Conservation (phyloP, 2,888 invertebrate genomes). For the Balanococcus diminutus region DNA sequence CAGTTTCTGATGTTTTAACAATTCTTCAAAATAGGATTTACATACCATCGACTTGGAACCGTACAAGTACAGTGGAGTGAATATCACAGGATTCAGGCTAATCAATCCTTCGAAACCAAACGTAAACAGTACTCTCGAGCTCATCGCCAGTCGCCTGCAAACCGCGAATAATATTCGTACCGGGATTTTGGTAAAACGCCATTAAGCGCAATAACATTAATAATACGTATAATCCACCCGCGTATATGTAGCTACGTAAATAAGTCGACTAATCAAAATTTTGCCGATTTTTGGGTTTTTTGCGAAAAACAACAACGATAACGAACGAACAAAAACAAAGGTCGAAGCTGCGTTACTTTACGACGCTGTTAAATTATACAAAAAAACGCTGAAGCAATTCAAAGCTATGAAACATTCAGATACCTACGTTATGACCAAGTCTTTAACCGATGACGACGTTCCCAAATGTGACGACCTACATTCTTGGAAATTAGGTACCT, state of each 20-base stretch:
- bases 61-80: slow-evolving; percentile 66
- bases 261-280: too few species aligned
- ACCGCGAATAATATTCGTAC: too few species aligned
- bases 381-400: slow-evolving; percentile 80
- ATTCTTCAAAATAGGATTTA: slow-evolving; percentile 63
- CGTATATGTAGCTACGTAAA: too few species aligned
- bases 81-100: slow-evolving; percentile 66
- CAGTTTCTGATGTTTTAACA: neutral
- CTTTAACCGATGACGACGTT: neutral
- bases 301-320: too few species aligned
- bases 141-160: neutral
- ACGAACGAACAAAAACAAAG: slow-evolving; percentile 61
- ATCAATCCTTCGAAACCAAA: slow-evolving; percentile 61
- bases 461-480: slow-evolving; percentile 64
- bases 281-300: too few species aligned
- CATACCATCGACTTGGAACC: slow-evolving; percentile 65
- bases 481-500: slow-evolving; percentile 83
- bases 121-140: neutral
- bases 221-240: too few species aligned
- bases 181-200: slow-evolving; percentile 16
- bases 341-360: slow-evolving; percentile 66
- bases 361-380: slow-evolving; percentile 66
- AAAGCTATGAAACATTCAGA: slow-evolving; percentile 89
- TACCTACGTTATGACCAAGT: slow-evolving; percentile 72
- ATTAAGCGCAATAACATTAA: neutral